Evolutionary conservation across 2,113 vertebrate genomes (phyloP), one percentile per base, ranked within the genome.

Genomic region (Tretioscincus oriximinensis): DNA sequence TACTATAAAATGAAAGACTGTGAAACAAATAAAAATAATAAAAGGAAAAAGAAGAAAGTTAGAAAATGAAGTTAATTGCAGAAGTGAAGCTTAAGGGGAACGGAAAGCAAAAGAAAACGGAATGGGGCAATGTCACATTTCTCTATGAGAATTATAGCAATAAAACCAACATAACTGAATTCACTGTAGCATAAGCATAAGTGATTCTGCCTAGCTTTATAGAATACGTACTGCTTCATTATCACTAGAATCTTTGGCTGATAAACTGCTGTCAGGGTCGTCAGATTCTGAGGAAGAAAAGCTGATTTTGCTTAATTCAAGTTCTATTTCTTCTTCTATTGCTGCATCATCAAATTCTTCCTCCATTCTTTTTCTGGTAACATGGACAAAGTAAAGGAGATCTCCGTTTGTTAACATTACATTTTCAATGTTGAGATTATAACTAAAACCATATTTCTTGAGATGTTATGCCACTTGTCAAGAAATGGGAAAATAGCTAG

Each of bases 221-320:
- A 35, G 16, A 87, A 65, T 26, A 94, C 93, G 94, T 89, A 95
- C 95, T 35, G 79, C 26, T 18, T 94, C 92, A 29, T 84, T 88
- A 9, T 87, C 84, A 78, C 85, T 92, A 71, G 77, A 86, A 49
- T 73, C 60, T 61, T 90, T 91, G 0, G 95, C 92, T 26, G 94
- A 90, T 45, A 85, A 78, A 9, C 86, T 90, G 70, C 83, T 86
- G 20, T 92, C 90, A 29, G 35, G 49, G 78, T 92, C 93, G 45
- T 93, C 90, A 7, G n/a, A 64, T 60, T 96, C 95, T 77, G 81
- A 87, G 0, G 92, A 90, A 78, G 93, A 93, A 83, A 92, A 45
- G 22, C 85, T 91, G 63, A 95, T 83, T 85, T 92, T 91, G 63
- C 88, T 88, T 82, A 96, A 68, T 89, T 97, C 94, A 66, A 80